These are phyloP conservation scores for Brenthis daphne DNA, from an alignment of 2,888 invertebrate genomes.

Conservation along the genomic window DNA sequence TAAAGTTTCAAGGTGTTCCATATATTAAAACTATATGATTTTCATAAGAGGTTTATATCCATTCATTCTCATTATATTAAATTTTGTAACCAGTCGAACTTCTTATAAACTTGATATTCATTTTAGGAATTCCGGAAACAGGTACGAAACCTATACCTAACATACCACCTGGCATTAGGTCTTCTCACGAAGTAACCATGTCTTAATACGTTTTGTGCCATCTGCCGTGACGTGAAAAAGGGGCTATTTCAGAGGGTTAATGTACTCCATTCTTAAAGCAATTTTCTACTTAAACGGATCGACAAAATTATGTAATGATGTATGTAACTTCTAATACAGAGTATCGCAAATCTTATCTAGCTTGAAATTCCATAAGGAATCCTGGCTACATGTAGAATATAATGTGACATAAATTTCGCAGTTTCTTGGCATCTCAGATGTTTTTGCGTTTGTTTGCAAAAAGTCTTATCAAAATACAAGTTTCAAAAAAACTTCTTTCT, in stretches of 20 bases:
- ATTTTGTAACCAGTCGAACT: too few relatives aligned
- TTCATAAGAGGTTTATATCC: background rate
- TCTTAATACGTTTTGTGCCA: slow-evolving; percentile 11
- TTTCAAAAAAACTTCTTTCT: slow-evolving; percentile 24
- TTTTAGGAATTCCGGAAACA: slow-evolving; percentile 8
- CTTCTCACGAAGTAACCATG: background rate
- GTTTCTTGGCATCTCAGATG: slow-evolving; percentile 7
- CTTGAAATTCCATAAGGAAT: background rate
- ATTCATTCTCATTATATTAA: background rate
- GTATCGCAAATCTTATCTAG: too few relatives aligned
- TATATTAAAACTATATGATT: background rate
- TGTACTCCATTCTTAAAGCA: slow-evolving; percentile 3
- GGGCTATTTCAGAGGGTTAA: slow-evolving; percentile 1
- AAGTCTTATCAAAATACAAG: slow-evolving; percentile 13
- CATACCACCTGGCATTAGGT: slow-evolving; percentile 7
- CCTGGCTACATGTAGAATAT: background rate
- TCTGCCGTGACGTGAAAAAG: slow-evolving; percentile 15
- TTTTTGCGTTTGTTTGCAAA: slow-evolving; percentile 6
- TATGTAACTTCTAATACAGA: too few relatives aligned
- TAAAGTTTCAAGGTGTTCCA: background rate
- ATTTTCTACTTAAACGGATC: slow-evolving; percentile 3
- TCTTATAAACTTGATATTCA: too few relatives aligned
- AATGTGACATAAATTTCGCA: background rate
- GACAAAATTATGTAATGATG: background rate
- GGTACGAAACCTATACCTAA: slow-evolving; percentile 3